These are phyloP conservation scores for Petrophora chlorosata DNA, from an alignment of 2,888 invertebrate species.

Conservation along the genomic window DNA sequence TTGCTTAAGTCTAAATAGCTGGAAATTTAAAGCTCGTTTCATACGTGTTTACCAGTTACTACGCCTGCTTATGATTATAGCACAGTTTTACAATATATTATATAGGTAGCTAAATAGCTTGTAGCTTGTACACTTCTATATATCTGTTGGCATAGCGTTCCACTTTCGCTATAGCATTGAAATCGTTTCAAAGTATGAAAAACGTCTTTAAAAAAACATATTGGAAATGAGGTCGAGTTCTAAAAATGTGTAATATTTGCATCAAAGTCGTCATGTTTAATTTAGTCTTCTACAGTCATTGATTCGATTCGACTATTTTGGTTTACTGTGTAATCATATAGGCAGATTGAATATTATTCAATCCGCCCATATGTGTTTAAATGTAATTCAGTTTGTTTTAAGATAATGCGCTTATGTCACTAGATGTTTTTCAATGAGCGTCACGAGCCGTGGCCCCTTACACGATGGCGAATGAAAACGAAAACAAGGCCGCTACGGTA, in stretches of 20 bases:
- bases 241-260: constrained; percentile 13
- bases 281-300: constrained; percentile 29
- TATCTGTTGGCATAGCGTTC: constrained; percentile 41
- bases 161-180: constrained; percentile 43
- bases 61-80: constrained; percentile 42
- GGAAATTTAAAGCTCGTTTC: constrained; percentile 25
- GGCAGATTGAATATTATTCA: constrained; percentile 29
- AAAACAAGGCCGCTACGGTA: constrained; percentile 79
- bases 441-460: constrained; percentile 44
- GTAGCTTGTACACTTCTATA: constrained; percentile 38
- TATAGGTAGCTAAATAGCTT: no score
- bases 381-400: constrained; percentile 25
- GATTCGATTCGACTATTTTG: constrained; percentile 20
- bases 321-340: no score
- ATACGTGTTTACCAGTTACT: constrained; percentile 41
- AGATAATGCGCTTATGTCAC: constrained; percentile 53
- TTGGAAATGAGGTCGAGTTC: constrained; percentile 36
- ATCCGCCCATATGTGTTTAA: constrained; percentile 30
- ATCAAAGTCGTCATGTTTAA: constrained; percentile 32
- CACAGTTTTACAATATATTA: no score
- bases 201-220: constrained; percentile 35
- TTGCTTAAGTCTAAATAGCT: constrained; percentile 29
- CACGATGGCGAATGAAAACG: constrained; percentile 66
- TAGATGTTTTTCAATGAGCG: constrained; percentile 52
- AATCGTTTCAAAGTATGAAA: constrained; percentile 45